Evolutionary conservation across 1,140 invertebrate species (phyloP), one percentile per base, ranked within the genome.

Genomic region (Drosophila paulistorum): DNA sequence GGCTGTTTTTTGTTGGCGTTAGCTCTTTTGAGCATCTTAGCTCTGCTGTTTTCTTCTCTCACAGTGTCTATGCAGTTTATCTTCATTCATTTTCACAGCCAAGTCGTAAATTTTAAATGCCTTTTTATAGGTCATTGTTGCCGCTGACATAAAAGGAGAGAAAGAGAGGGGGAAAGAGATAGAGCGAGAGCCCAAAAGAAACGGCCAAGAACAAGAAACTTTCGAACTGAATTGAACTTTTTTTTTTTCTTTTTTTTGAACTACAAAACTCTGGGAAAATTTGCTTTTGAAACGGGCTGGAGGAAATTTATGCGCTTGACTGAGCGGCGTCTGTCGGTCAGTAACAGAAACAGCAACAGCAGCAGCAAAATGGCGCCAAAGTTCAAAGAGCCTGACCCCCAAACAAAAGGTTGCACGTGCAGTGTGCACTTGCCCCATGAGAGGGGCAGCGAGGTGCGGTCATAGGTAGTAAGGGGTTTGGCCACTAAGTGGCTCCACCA

Each of bases 71-170:
- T 84, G 80, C 77, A 89, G 61, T 89, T 84, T 89, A 74, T 84
- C 84, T 89, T 84, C 84, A 89, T 89, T 84, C 77, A 41, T 67
- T 78, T 71, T 68, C 63, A 58, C 39, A 63, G 61, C 11, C 48
- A 62, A 73, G 77, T 89, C 84, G 85, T 89, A 89, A 89, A 89
- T 89, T 89, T 78, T 76, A 84, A 84, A 81, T 77, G 85, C 63
- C 45, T 51, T 84, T 79, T 89, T 89, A 85, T 89, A 65, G 85
- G 84, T 89, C 84, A 84, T 69, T 84, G 84, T 73, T 80, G 79
- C 66, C 64, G 55, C 35, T 65, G 42, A 48, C 60, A 71, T 51
- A 48, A 20, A 54, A 39, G 48, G 20, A 48, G 66, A 45, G 39
- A 20, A 48, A 41, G 39, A 20, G 42, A 41, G 60, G 20, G 42